Evolutionary conservation across 1,140 invertebrate species (phyloP), one percentile per base, ranked within the genome.

Genomic region (Olivierus martensii): DNA sequence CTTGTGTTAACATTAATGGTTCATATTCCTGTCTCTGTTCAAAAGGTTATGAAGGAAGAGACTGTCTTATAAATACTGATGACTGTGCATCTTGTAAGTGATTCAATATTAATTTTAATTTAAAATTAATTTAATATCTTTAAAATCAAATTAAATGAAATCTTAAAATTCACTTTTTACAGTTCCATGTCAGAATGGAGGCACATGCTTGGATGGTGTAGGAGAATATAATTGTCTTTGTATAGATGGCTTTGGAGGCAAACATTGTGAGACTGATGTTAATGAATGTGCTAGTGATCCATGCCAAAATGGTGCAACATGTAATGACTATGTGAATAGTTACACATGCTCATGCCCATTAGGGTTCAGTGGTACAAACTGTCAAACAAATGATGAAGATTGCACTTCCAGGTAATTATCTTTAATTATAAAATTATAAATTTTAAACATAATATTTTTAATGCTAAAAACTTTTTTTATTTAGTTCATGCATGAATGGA

Each of bases 151-250:
- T n/a, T n/a, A n/a, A n/a, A n/a, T 34, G 61, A 59, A 38, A 35
- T 49, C 3, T 12, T 34, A 2, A 50, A 52, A 12, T 56, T 66
- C 3, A 73, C 72, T 56, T 65, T 65, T 43, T 69, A 72, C 52
- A 70, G 91, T 1, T 34, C 86, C 89, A 0, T 94, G 90, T 61
- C 75, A 85, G 51, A 91, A 94, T 65, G 86, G 87, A 0, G 92
- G 90, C 1, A 91, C 88, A 0, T 98, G 93, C 62, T 66, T 91
- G 53, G 92, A 97, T 66, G 84, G 81, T 15, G 84, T 91, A 50
- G 87, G 87, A 1, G 84, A 87, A 61, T 94, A 92, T 65, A 83
- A 78, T 11, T 94, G 89, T 62, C 74, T 89, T 3, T 93, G 90
- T 69, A 83, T 88, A 1, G 87, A 87, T 53, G 89, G 88, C 0